A percentile compares a stretch with the other conserved stretches of the same genome.
These are phyloP conservation scores for Phycodurus eques DNA, from an alignment of 2,113 vertebrate genomes.

Conservation along the genomic window DNA sequence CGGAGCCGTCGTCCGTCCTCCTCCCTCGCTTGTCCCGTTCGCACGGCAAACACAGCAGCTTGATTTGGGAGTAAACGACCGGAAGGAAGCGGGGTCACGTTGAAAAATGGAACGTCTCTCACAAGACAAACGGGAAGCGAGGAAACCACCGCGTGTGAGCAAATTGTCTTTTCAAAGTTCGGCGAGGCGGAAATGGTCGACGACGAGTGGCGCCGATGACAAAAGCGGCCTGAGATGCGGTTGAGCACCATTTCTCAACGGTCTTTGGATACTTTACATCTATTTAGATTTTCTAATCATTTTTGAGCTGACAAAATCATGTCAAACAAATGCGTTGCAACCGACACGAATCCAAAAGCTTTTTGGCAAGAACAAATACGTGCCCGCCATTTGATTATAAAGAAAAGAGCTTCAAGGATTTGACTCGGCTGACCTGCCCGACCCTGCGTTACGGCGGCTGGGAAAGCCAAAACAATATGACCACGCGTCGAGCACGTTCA, in stretches of 20 bases:
- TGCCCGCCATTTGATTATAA: not conserved
- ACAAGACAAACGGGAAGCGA: slow-evolving; percentile 3
- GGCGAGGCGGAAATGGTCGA: slow-evolving; percentile 7
- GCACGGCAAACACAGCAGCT: slow-evolving; percentile 54
- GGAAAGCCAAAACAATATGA: not conserved
- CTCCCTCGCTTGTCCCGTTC: slow-evolving; percentile 11
- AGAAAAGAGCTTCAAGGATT: not conserved
- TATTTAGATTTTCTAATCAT: too few species aligned
- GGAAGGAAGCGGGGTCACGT: slow-evolving; percentile 14
- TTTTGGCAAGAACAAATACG: not conserved
- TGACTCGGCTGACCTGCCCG: not conserved
- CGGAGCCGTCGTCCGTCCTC: not conserved
- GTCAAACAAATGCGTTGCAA: not conserved
- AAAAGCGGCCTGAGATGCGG: too few species aligned
- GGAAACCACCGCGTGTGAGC: slow-evolving; percentile 10
- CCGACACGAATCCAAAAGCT: not conserved
- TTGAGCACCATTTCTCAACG: too few species aligned
- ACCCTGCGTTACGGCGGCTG: not conserved
- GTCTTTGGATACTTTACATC: too few species aligned
- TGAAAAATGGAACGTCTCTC: slow-evolving; percentile 31
- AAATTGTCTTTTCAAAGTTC: slow-evolving; percentile 27
- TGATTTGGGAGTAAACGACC: slow-evolving; percentile 40
- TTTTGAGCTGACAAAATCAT: too few species aligned
- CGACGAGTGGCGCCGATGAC: not conserved
- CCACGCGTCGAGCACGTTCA: too few species aligned